Evolutionary conservation across 2,113 vertebrate genomes (phyloP), one percentile per base, ranked within the genome.

Genomic region (Calyptommatus sinebrachiatus): DNA sequence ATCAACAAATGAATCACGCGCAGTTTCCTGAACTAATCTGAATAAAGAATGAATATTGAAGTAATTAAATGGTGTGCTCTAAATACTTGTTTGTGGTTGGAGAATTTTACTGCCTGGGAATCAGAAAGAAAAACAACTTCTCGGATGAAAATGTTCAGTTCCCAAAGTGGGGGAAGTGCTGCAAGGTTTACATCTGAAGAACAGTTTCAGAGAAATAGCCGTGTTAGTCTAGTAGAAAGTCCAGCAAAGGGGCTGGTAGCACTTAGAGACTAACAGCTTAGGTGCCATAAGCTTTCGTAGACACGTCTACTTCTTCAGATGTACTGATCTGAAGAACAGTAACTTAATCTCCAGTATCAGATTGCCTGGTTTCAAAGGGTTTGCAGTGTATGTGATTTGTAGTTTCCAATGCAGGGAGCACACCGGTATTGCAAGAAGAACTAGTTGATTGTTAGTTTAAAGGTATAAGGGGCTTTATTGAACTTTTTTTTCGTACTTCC

Each of bases 31-130:
- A 68, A 29, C 63, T 69, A 81, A 81, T 60, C 68, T 67, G 69
- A n/a, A 46, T 75, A 74, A 41, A 45, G 72, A 81, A 81, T 74
- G 63, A 61, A 53, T 80, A 73, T 28, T 73, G 62, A 71, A 67
- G 46, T 80, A 75, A 81, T 81, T 81, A 81, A 80, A 73, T 57
- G 20, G 31, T 61, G 26, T 75, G 65, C 74, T 57, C 63, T 74
- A 68, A 74, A 60, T 80, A 68, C 67, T 74, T 80, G 48, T 61
- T 74, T 75, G 72, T 74, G 63, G 79, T 57, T 75, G 21, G 65
- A 28, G 63, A 26, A 67, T 74, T 74, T 80, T 24, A 46, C 48
- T 68, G 79, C 79, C 71, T 73, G 73, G n/a, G 31, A 81, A 68
- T 69, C 21, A 45, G 50, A 22, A 61, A 73, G 48, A 75, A 61